These are phyloP conservation scores for Phengaris alcon DNA, from an alignment of 2,888 invertebrate species.

Conservation along the genomic window DNA sequence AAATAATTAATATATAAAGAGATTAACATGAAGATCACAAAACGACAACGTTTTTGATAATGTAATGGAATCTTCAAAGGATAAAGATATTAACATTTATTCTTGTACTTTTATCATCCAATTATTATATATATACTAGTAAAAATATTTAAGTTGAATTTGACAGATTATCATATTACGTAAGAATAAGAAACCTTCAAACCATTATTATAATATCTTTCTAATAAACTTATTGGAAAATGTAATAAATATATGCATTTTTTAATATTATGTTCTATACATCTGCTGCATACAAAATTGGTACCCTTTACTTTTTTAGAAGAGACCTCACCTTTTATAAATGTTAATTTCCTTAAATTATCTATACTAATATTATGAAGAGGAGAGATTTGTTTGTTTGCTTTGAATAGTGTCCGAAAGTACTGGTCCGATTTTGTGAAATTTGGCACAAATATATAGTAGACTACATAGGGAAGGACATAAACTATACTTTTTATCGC, in stretches of 20 bases:
- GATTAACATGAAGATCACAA: slow-evolving; percentile 15
- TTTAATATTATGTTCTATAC: not conserved
- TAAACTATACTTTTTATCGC: no score
- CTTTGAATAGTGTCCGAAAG: no score
- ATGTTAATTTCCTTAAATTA: no score
- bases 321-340: no score
- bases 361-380: no score
- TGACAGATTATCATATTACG: not conserved
- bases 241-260: not conserved
- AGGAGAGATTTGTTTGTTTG: no score
- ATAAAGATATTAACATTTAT: not conserved
- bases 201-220: not conserved
- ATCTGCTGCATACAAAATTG: no score
- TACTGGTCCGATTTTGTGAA: no score
- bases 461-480: no score
- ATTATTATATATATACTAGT: no score
- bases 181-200: not conserved
- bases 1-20: not conserved
- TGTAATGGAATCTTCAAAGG: slow-evolving; percentile 12
- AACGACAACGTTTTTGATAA: not conserved
- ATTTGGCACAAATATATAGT: no score
- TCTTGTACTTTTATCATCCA: not conserved
- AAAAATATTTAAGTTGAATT: not conserved
- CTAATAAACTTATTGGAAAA: not conserved
- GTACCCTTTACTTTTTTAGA: no score